A percentile compares a stretch with the other conserved stretches of the same genome.
Conservation (phyloP, 2,113 vertebrate species). For the Amphilophus citrinellus region DNA sequence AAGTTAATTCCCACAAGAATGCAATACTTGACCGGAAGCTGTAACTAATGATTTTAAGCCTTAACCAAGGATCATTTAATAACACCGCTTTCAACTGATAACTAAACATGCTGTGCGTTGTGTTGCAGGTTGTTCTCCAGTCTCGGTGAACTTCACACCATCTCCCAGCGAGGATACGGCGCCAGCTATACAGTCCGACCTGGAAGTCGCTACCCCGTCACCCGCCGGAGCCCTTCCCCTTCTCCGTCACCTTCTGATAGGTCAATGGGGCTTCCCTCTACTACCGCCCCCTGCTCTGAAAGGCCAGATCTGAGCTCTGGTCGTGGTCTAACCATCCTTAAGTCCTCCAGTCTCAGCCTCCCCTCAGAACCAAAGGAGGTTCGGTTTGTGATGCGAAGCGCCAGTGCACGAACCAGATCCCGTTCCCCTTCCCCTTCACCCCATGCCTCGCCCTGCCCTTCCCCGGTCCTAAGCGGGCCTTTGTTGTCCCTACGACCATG, state of each 20-base stretch:
- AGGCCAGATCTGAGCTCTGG: constrained; percentile 74
- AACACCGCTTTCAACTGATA: background rate
- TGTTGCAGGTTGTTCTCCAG: constrained; percentile 96
- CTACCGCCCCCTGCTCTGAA: constrained; percentile 59
- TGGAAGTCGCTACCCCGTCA: constrained; percentile 93
- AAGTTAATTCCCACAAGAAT: background rate
- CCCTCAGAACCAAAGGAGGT: constrained; percentile 98
- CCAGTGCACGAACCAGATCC: constrained; percentile 93
- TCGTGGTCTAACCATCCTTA: constrained; percentile 90
- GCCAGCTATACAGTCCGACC: constrained; percentile 94
- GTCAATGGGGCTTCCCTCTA: constrained; percentile 83
- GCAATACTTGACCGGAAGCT: background rate
- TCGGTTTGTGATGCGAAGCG: constrained; percentile 95
- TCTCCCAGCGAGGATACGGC: constrained; percentile 94
- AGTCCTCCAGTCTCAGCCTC: constrained; percentile 97
- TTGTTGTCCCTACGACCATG: constrained; percentile 90
- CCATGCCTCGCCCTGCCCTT: constrained; percentile 87
- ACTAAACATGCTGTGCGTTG: background rate
- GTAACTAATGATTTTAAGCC: background rate
- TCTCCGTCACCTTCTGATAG: constrained; percentile 88
- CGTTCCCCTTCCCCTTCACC: constrained; percentile 94
- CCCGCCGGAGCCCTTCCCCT: constrained; percentile 93
- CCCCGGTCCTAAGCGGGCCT: constrained; percentile 86
- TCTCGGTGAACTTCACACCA: constrained; percentile 96
- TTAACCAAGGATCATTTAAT: background rate